Conservation (phyloP, 2,797 vertebrate genomes). For the Micromesistius poutassou region DNA sequence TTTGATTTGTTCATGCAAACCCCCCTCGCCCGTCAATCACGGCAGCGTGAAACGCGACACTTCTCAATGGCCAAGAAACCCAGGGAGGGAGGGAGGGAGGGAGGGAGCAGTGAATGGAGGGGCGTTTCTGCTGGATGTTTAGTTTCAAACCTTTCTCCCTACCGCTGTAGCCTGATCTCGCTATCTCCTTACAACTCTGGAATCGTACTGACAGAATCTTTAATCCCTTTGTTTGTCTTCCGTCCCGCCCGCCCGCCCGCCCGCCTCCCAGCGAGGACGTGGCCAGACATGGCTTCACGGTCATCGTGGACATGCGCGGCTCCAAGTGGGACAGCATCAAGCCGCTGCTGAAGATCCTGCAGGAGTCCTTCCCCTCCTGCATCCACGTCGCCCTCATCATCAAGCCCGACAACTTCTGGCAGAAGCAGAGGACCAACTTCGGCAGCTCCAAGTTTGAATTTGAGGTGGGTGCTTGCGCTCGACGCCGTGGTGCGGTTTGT, state of each 20-base stretch:
- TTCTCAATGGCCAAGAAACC: too few species aligned
- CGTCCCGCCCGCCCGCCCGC: constrained; percentile 16
- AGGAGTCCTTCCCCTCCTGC: constrained; percentile 96
- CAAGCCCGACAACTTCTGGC: constrained; percentile 99
- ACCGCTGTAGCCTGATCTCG: background rate
- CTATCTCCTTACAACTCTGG: background rate
- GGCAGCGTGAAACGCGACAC: too few species aligned
- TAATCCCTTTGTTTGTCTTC: background rate
- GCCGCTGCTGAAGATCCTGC: constrained; percentile 96
- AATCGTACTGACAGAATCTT: background rate
- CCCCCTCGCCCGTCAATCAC: too few species aligned
- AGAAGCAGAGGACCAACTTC: constrained; percentile 98
- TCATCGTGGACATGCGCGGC: constrained; percentile 98
- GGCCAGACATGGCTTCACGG: constrained; percentile 94
- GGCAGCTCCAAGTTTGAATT: constrained; percentile 99
- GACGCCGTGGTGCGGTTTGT: background rate
- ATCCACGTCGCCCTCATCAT: constrained; percentile 98
- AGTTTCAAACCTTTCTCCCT: background rate
- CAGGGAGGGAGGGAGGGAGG: too few species aligned
- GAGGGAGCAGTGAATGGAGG: too few species aligned
- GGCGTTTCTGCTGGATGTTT: too few species aligned
- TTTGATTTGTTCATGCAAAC: too few species aligned
- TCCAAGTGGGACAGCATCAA: constrained; percentile 99
- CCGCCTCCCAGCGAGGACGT: constrained; percentile 87
- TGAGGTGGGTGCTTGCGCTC: constrained; percentile 76